These are phyloP conservation scores for Pristionchus fissidentatus DNA, from an alignment of 2,888 invertebrate species.

Conservation along the genomic window DNA sequence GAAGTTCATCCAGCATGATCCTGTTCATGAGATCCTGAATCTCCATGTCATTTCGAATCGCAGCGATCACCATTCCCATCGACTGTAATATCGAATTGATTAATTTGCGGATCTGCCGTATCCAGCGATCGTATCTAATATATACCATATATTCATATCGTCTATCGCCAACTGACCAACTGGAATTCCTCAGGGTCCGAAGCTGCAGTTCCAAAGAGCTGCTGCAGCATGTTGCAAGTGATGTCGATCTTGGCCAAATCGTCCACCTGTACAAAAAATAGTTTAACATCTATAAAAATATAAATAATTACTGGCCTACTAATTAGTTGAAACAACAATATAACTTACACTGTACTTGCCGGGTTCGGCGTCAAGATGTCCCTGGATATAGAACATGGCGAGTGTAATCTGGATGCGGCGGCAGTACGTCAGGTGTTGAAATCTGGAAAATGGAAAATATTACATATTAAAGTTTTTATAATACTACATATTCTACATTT, in stretches of 20 bases:
- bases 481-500: neutral
- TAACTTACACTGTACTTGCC: neutral
- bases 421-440: neutral
- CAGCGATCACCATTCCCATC: neutral
- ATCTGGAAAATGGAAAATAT: neutral
- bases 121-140: neutral
- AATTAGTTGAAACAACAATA: neutral
- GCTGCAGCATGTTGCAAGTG: neutral
- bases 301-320: neutral
- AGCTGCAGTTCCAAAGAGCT: conserved; percentile 7
- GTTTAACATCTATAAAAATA: neutral
- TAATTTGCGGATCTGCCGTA: no score
- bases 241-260: conserved; percentile 30
- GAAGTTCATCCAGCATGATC: conserved; percentile 13
- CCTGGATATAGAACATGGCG: neutral
- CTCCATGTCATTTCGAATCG: neutral
- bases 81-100: no score
- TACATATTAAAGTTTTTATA: neutral
- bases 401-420: conserved; percentile 7
- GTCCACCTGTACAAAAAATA: neutral
- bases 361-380: neutral
- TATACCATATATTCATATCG: neutral
- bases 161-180: neutral
- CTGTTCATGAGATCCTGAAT: conserved; percentile 2
- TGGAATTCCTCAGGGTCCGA: conserved; percentile 34